Evolutionary conservation across 2,888 invertebrate genomes (phyloP), one percentile per base, ranked within the genome.

Genomic region (Cheilosia vernalis): DNA sequence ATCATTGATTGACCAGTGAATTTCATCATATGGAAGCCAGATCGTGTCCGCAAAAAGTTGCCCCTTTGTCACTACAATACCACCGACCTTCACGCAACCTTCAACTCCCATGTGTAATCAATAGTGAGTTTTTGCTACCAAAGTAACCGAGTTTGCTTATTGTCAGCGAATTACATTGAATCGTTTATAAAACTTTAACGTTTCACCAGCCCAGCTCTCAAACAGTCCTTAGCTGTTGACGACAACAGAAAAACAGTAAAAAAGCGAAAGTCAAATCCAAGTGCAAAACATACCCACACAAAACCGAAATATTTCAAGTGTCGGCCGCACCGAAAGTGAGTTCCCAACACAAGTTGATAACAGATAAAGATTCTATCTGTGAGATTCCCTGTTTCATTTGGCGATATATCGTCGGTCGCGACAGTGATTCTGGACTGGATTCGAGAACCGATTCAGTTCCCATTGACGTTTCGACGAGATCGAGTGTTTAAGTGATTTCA

Each of bases 61-160:
- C 66, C 44, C 49, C 37, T 51, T 61, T 78, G 67, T 55, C 33
- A 66, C 24, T 74, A 55, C 64, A 56, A 66, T 66, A 70, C 40
- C 61, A 63, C 89, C 90, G 91, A 91, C 91, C 91, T 91, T 91
- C 91, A 91, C 76, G 88, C 90, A 91, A 91, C 91, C 91, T 91
- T 91, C 91, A 91, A 69, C 87, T 89, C 89, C 89, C 88, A 88
- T 90, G 90, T 89, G 89, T 89, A 89, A 89, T 89, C 89, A 90
- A 89, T 89, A 89, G 87, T 88, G 79, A 74, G 64, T 74, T 69
- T 67, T 78, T 60, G 77, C 79, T 85, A 86, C 79, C 73, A 82
- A 55, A 79, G 82, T 76, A 69, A 87, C 82, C 82, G 44, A 56
- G 61, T 24, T 67, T 63, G 55, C 33, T 58, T 27, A 24, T 51